phyloP scores from a whole-genome alignment of 2,113 vertebrate species.

The Cervus canadensis region DNA sequence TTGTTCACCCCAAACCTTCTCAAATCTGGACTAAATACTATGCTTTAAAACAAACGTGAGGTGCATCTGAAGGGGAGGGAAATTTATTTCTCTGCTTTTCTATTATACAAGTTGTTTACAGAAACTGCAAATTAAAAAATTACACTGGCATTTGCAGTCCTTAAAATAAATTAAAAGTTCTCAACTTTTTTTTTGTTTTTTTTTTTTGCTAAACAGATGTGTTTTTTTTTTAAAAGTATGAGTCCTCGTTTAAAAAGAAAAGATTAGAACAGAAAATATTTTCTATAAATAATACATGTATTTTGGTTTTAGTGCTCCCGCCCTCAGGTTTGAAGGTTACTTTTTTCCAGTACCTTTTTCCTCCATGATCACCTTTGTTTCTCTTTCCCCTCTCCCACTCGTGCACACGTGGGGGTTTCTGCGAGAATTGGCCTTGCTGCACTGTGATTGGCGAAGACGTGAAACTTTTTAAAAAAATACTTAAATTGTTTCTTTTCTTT shows the following conservation, averaged over 20 bases:
- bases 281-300: conserved; percentile 97
- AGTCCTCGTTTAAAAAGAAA: conserved; percentile 97
- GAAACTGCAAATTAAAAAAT: conserved; percentile 99
- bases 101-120: conserved; percentile 90
- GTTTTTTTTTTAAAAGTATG: conserved; percentile 79
- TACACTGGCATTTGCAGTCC: conserved; percentile 95
- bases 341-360: conserved; percentile 87
- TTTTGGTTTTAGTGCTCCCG: conserved; percentile 92
- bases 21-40: conserved; percentile 83
- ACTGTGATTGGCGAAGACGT: conserved; percentile 87
- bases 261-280: conserved; percentile 97
- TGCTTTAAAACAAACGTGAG: conserved; percentile 83
- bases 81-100: conserved; percentile 87
- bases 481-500: conserved; percentile 81
- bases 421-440: conserved; percentile 87
- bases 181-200: conserved; percentile 79
- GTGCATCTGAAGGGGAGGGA: conserved; percentile 83
- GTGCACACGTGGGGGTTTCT: conserved; percentile 80
- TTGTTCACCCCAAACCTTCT: conserved; percentile 80
- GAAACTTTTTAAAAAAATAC: conserved; percentile 88
- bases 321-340: conserved; percentile 80
- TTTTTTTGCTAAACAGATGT: conserved; percentile 79
- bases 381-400: conserved; percentile 80
- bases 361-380: conserved; percentile 83
- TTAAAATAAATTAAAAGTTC: conserved; percentile 99